These are phyloP conservation scores for Equus quagga DNA, from an alignment of 2,113 vertebrate species.

Conservation along the genomic window DNA sequence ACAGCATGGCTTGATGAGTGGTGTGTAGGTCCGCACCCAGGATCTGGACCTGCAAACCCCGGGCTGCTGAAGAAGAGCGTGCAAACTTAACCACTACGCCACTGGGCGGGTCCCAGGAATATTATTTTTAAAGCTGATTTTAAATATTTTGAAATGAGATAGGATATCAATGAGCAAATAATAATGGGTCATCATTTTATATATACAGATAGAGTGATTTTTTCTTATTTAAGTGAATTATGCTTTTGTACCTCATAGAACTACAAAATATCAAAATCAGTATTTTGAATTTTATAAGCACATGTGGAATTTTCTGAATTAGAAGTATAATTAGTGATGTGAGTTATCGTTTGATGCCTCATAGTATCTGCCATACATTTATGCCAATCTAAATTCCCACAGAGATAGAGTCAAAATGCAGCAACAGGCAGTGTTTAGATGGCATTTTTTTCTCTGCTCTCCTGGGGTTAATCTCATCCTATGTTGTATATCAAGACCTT, in stretches of 20 bases:
- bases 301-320: neutral
- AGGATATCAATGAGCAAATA: neutral
- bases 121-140: conserved; percentile 22
- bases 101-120: neutral
- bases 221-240: conserved; percentile 34
- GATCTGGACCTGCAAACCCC: too few species aligned
- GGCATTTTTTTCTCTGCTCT: neutral
- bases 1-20: too few species aligned
- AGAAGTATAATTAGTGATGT: neutral
- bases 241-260: conserved; percentile 2
- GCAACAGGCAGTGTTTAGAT: neutral
- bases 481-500: neutral
- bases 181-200: neutral
- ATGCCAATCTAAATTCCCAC: conserved; percentile 58
- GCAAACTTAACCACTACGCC: too few species aligned
- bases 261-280: conserved; percentile 38
- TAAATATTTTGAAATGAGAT: conserved; percentile 52
- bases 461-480: conserved; percentile 13
- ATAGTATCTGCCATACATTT: neutral
- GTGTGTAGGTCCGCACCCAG: too few species aligned
- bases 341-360: conserved; percentile 21
- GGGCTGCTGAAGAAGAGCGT: too few species aligned
- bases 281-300: conserved; percentile 39
- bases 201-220: neutral
- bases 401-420: conserved; percentile 64